A percentile compares a stretch with the other conserved stretches of the same genome.
Evolutionary conservation across 2,888 invertebrate genomes (phyloP).

Genomic region (Mythimna lalbum): DNA sequence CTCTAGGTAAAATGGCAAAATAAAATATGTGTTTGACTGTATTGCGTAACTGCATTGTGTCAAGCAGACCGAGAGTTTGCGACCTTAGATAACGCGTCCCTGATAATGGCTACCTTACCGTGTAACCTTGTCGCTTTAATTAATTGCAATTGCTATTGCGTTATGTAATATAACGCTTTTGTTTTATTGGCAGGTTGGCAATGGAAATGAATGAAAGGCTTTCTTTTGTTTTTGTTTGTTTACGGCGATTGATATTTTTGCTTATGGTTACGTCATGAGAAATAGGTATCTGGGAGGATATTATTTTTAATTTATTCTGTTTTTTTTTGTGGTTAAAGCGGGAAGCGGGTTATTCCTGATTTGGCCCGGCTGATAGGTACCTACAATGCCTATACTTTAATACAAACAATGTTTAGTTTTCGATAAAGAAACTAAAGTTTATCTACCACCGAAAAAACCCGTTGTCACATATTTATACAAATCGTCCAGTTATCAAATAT

Average conservation of each 20-base stretch:
- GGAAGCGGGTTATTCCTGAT: slow-evolving; percentile 18
- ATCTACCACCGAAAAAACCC: slow-evolving; percentile 35
- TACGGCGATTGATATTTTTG: slow-evolving; percentile 18
- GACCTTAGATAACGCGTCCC: slow-evolving; percentile 66
- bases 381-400: not conserved
- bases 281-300: not conserved
- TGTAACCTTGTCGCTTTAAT: slow-evolving; percentile 59
- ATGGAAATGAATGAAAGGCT: slow-evolving; percentile 45
- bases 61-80: slow-evolving; percentile 57
- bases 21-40: slow-evolving; percentile 29
- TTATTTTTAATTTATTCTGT: not conserved
- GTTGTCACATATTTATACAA: not conserved
- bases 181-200: slow-evolving; percentile 52
- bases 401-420: not conserved
- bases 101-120: slow-evolving; percentile 63
- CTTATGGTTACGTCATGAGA: slow-evolving; percentile 8
- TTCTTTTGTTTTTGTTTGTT: slow-evolving; percentile 37
- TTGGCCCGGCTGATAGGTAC: not conserved
- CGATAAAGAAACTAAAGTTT: slow-evolving; percentile 33
- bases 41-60: slow-evolving; percentile 58
- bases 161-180: slow-evolving; percentile 52
- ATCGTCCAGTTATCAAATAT: not conserved
- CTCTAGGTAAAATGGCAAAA: slow-evolving; percentile 26
- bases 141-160: slow-evolving; percentile 50
- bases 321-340: not conserved